Base-by-base conservation (phyloP, 2,888 invertebrate species). In the Catocala sponsa region DNA sequence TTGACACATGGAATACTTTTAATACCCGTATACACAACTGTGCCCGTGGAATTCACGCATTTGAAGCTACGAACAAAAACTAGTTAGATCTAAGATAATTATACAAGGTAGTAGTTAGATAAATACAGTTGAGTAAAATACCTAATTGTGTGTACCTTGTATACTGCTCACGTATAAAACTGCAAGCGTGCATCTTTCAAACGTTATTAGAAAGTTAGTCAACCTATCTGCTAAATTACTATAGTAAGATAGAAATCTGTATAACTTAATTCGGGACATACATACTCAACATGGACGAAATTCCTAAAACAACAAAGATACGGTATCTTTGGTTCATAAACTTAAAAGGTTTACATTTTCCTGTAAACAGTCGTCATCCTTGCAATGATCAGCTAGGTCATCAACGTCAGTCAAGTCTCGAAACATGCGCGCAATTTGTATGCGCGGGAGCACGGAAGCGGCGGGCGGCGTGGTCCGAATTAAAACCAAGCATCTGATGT, bases 381-480 rank as follows among this genome's bases (percentile, higher is more conserved):
- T 69, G 56, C 55, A 41, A 32, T 50, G 53, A 79, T 78, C 78
- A 71, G 76, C 80, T 87, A 85, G 86, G 89, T 85, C 87, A 85
- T 82, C 80, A 80, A 59, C 68, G 70, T 77, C 72, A 68, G 55
- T 81, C 70, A 57, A 65, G 74, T 64, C 75, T 66, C 50, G 58
- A 66, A 67, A 72, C 72, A 70, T 67, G 78, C 59, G 60, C 60
- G 42, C 58, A 54, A 82, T 90, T 86, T 55, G 81, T 83, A 90
- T 91, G 85, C 85, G 68, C 55, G 49, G 65, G 59, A 72, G 78
- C 82, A 63, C 86, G 87, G 85, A 88, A 87, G 76, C 64, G 41
- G 56, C 53, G 63, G 41, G 56, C 53, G 63, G 74, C 81, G 78
- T 80, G 82, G 59, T 61, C 49, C 33, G 82, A 83, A 86, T 88